phyloP scores from a whole-genome alignment of 1,140 invertebrate genomes.

The Brachystomella parvula region DNA sequence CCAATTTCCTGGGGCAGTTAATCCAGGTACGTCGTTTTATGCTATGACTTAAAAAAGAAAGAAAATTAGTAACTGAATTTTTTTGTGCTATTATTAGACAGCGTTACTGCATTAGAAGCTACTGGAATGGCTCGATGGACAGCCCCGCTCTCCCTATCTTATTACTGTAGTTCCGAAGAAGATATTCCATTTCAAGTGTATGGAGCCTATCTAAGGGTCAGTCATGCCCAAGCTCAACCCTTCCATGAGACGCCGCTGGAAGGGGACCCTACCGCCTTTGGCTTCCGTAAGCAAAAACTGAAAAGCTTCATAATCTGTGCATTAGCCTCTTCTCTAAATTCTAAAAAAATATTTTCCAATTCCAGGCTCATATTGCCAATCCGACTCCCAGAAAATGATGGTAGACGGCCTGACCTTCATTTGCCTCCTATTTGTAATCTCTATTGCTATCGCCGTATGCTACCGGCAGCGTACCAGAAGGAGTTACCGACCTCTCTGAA shows the following conservation, averaged over 20 bases:
- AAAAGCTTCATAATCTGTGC: neutral
- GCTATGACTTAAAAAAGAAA: neutral
- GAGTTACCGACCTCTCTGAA: neutral
- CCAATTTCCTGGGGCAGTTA: neutral
- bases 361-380: neutral
- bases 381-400: neutral
- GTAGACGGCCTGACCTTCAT: neutral
- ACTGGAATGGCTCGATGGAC: neutral
- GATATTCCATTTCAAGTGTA: neutral
- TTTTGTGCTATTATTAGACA: neutral
- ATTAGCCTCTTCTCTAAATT: neutral
- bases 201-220: neutral
- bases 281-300: neutral
- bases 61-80: neutral
- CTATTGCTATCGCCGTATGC: neutral
- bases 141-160: neutral
- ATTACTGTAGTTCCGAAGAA: neutral
- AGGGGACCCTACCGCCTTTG: neutral
- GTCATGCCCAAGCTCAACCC: neutral
- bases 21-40: neutral
- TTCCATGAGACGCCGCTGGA: neutral
- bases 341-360: neutral
- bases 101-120: neutral
- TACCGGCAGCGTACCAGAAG: neutral
- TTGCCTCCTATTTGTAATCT: neutral